A percentile compares a stretch with the other conserved stretches of the same genome.
Evolutionary conservation across 2,888 invertebrate genomes (phyloP).

Genomic region (Teinopalpus imperialis): DNA sequence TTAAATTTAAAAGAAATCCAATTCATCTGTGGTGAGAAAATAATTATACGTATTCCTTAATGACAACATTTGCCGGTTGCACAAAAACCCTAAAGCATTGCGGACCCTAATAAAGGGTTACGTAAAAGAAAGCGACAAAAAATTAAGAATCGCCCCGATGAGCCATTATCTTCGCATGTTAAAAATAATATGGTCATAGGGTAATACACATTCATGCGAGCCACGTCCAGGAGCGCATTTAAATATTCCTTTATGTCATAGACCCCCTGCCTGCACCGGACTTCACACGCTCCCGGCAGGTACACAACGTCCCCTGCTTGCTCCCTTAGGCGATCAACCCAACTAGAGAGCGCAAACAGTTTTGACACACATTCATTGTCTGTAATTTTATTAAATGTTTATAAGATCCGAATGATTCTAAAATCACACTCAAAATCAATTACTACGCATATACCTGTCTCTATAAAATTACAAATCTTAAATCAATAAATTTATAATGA

Average conservation of each 20-base stretch:
- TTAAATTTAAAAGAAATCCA: slow-evolving; percentile 22
- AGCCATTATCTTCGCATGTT: slow-evolving; percentile 79
- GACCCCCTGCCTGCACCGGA: slow-evolving; percentile 70
- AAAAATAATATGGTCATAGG: slow-evolving; percentile 82
- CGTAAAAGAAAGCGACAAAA: slow-evolving; percentile 71
- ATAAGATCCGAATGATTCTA: too few relatives aligned
- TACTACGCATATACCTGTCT: slow-evolving; percentile 1
- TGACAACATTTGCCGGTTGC: slow-evolving; percentile 66
- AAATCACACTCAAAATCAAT: slow-evolving; percentile 1
- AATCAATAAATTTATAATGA: slow-evolving; percentile 13
- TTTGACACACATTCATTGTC: slow-evolving; percentile 25
- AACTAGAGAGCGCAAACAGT: slow-evolving; percentile 33
- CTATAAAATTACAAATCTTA: slow-evolving; percentile 3
- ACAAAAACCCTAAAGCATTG: slow-evolving; percentile 77
- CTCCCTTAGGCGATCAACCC: slow-evolving; percentile 35
- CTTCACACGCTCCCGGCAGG: slow-evolving; percentile 77
- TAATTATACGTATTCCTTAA: slow-evolving; percentile 59
- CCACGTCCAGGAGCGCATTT: slow-evolving; percentile 79
- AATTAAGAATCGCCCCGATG: slow-evolving; percentile 81
- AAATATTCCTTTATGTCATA: slow-evolving; percentile 67
- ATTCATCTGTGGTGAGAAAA: slow-evolving; percentile 38
- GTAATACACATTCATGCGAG: slow-evolving; percentile 77
- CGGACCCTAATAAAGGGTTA: slow-evolving; percentile 70
- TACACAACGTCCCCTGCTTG: slow-evolving; percentile 32
- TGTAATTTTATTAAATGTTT: neutral